phyloP scores from a whole-genome alignment of 2,797 vertebrate species.

The Catharus ustulatus region DNA sequence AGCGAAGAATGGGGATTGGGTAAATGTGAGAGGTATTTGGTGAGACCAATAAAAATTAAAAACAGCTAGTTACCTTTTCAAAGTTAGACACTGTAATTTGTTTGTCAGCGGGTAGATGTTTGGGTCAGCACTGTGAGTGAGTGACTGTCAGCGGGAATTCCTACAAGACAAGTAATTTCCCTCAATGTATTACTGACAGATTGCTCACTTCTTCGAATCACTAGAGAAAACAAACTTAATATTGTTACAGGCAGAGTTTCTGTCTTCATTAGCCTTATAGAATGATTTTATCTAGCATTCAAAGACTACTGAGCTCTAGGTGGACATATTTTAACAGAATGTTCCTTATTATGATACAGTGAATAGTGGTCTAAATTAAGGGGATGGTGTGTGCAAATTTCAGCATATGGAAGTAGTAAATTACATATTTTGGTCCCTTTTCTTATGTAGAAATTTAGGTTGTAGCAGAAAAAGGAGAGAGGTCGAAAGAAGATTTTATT shows the following conservation, averaged over 20 bases:
- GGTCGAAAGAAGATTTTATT: conserved; percentile 59
- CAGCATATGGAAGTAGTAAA: conserved; percentile 36
- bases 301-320: conserved; percentile 74
- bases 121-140: conserved; percentile 81
- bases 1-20: conserved; percentile 48
- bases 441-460: conserved; percentile 29
- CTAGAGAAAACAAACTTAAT: conserved; percentile 92
- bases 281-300: conserved; percentile 81
- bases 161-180: conserved; percentile 93
- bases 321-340: conserved; percentile 75
- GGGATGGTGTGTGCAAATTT: conserved; percentile 61
- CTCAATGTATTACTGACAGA: conserved; percentile 95
- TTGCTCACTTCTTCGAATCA: conserved; percentile 92
- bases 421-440: conserved; percentile 61
- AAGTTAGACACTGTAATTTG: conserved; percentile 92
- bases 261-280: conserved; percentile 95
- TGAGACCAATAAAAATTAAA: conserved; percentile 91
- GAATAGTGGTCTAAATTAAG: conserved; percentile 68
- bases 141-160: conserved; percentile 90
- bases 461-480: not conserved
- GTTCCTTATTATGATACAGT: conserved; percentile 70
- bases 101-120: conserved; percentile 90
- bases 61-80: conserved; percentile 84
- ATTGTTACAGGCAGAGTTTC: conserved; percentile 89
- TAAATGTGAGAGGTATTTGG: conserved; percentile 81